A percentile compares a stretch with the other conserved stretches of the same genome.
phyloP scores from a whole-genome alignment of 2,113 vertebrate species.

The Cololabis saira region DNA sequence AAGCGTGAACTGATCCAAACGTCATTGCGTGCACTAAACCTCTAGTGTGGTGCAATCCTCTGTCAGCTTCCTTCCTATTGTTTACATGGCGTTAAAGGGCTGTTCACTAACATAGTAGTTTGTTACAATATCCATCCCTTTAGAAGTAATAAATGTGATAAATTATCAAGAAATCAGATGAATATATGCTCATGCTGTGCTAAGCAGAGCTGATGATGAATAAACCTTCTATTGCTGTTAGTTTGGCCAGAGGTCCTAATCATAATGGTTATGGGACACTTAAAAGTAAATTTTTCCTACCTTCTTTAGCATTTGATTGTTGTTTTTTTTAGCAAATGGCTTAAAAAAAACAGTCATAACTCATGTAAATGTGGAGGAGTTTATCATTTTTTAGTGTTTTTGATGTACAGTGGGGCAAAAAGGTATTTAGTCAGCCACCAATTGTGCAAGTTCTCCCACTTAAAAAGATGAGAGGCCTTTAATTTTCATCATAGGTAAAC shows the following conservation, averaged over 20 bases:
- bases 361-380: not conserved
- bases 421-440: no score
- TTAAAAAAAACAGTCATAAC: not conserved
- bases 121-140: no score
- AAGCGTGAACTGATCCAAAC: constrained; percentile 11
- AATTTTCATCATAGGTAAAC: no score
- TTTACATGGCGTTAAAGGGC: no score
- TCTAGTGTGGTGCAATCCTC: constrained; percentile 27
- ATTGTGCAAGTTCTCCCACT: no score
- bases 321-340: not conserved
- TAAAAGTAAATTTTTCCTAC: not conserved
- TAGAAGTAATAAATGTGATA: no score
- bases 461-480: no score
- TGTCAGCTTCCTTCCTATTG: constrained; percentile 10
- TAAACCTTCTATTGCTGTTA: not conserved
- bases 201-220: not conserved
- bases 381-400: not conserved
- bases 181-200: no score
- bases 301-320: no score
- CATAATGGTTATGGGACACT: not conserved
- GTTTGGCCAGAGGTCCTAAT: not conserved
- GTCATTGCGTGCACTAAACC: not conserved
- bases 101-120: no score
- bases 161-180: no score
- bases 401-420: no score